Percentiles rank a stretch among this genome's conserved stretches.
Conservation (phyloP, 2,113 vertebrate genomes). For the Carlito syrichta region DNA sequence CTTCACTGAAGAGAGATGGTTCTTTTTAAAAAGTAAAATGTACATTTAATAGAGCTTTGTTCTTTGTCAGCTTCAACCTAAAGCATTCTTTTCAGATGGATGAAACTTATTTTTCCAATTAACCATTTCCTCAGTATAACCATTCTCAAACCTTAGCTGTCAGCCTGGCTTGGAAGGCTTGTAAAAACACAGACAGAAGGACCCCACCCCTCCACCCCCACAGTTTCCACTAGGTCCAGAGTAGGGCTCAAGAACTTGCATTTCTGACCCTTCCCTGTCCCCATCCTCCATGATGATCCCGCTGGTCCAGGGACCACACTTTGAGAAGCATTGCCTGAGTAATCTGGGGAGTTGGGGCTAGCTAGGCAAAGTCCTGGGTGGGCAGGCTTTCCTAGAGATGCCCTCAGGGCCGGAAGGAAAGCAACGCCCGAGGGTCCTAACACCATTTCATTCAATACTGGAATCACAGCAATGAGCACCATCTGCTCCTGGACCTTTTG, state of each 20-base stretch:
- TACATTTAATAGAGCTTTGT: slow-evolving; percentile 3
- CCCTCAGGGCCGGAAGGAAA: not conserved
- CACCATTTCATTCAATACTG: not conserved
- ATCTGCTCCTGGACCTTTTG: not conserved
- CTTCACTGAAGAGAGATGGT: not conserved
- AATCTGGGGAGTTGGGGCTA: not conserved
- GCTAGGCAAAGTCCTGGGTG: not conserved
- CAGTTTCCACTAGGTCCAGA: not conserved
- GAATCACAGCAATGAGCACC: not conserved
- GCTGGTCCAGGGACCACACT: not conserved
- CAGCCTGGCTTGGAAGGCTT: not conserved
- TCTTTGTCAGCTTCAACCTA: not conserved
- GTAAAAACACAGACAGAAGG: not conserved
- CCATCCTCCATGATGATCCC: not conserved
- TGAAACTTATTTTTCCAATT: not conserved
- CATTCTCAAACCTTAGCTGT: not conserved
- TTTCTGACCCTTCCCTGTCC: not conserved
- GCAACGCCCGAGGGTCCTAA: not conserved
- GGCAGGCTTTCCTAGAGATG: too few species aligned
- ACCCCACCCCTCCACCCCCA: too few species aligned
- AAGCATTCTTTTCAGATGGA: not conserved
- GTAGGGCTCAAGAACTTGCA: not conserved
- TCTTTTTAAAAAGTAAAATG: slow-evolving; percentile 46
- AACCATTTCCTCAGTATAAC: not conserved
- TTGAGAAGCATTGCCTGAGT: not conserved